Conservation (phyloP, 1,140 invertebrate genomes). For the Pseudomyrmex concolor region DNA sequence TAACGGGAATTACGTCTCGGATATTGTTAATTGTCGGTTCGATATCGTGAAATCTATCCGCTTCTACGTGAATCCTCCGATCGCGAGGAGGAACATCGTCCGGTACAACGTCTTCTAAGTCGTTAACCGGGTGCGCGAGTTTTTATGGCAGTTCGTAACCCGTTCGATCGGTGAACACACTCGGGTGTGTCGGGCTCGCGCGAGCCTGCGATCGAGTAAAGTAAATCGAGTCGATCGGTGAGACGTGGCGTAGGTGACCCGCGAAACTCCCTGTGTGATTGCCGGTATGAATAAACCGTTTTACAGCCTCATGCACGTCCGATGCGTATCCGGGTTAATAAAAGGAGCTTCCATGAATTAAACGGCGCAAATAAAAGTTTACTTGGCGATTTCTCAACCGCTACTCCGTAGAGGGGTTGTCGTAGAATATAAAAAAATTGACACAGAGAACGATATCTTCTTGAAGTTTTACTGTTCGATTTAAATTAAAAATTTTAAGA, state of each 20-base stretch:
- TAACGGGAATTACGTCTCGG: too few species aligned
- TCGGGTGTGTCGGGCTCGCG: slow-evolving; percentile 4
- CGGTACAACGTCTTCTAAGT: slow-evolving; percentile 47
- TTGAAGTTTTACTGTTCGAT: too few species aligned
- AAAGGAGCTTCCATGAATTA: background rate
- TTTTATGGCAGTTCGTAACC: slow-evolving; percentile 58
- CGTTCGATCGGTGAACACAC: slow-evolving; percentile 15
- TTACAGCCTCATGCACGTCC: background rate
- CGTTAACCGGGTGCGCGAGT: slow-evolving; percentile 48
- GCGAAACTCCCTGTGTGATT: slow-evolving; percentile 33
- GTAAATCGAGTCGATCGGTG: slow-evolving; percentile 29
- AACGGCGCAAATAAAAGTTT: background rate
- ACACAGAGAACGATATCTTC: background rate
- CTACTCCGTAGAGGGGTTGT: too few species aligned
- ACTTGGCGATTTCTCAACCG: background rate
- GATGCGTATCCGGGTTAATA: background rate
- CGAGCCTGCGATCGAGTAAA: slow-evolving; percentile 43
- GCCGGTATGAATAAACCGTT: background rate
- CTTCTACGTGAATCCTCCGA: background rate
- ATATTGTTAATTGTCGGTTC: background rate
- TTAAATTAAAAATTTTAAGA: background rate
- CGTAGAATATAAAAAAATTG: too few species aligned
- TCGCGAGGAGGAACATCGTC: slow-evolving; percentile 35
- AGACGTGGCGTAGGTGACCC: slow-evolving; percentile 15
- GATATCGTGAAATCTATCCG: background rate